Conservation (phyloP, 2,888 invertebrate species). For the Brachyptera putata region DNA sequence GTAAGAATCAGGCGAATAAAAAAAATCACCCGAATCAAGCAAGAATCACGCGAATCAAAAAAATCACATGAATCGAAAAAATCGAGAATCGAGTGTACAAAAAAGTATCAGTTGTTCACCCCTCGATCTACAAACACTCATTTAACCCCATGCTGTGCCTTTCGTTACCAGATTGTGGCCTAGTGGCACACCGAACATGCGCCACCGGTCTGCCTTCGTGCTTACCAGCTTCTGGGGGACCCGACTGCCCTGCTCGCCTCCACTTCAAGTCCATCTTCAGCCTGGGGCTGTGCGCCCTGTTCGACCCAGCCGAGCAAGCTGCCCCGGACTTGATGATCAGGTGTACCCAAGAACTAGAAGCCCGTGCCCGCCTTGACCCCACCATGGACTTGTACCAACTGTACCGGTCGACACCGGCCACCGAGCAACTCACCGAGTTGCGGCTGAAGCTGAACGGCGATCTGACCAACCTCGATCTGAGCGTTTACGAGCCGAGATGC, state of each 20-base stretch:
- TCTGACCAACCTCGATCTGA: constrained; percentile 44
- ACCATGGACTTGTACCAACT: constrained; percentile 61
- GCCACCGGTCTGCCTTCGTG: constrained; percentile 59
- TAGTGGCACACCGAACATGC: constrained; percentile 66
- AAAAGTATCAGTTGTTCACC: too few relatives aligned
- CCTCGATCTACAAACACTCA: too few relatives aligned
- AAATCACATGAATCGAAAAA: too few relatives aligned
- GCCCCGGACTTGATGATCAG: constrained; percentile 59
- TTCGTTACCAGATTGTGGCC: constrained; percentile 56
- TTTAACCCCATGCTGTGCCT: too few relatives aligned
- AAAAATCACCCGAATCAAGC: too few relatives aligned
- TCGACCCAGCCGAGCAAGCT: constrained; percentile 51
- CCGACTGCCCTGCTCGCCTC: constrained; percentile 41
- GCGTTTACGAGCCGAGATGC: constrained; percentile 50
- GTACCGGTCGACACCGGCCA: constrained; percentile 58
- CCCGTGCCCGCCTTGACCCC: constrained; percentile 48
- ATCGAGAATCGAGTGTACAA: too few relatives aligned
- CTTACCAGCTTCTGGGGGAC: constrained; percentile 43
- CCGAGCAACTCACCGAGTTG: constrained; percentile 56
- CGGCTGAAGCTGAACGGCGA: constrained; percentile 40
- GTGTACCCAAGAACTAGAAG: constrained; percentile 59
- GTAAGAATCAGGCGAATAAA: too few relatives aligned
- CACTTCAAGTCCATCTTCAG: constrained; percentile 54
- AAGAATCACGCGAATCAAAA: too few relatives aligned
- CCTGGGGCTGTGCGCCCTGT: constrained; percentile 58